Evolutionary conservation across 2,113 vertebrate genomes (phyloP).

Genomic region (Talpa occidentalis): DNA sequence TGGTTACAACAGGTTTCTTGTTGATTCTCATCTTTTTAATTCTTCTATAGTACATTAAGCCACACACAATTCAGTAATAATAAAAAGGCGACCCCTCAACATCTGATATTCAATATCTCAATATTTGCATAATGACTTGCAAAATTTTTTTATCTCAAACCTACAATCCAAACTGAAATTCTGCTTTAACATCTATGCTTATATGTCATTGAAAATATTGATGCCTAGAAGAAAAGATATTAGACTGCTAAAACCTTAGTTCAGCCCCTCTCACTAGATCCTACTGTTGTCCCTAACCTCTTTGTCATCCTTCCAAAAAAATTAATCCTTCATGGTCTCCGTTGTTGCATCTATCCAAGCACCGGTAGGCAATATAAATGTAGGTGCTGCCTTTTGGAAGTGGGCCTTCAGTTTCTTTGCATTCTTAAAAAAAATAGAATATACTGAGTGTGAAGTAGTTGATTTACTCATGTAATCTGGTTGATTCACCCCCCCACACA

Average conservation of each 20-base stretch:
- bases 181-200: not conserved
- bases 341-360: not conserved
- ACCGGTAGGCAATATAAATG: not conserved
- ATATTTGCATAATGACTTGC: constrained; percentile 2
- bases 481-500: not conserved
- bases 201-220: not conserved
- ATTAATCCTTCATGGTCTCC: not conserved
- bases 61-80: not conserved
- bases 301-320: not conserved
- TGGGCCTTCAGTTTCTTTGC: not conserved
- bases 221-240: not conserved
- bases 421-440: not conserved
- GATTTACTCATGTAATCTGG: not conserved
- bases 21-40: not conserved
- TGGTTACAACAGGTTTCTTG: not conserved
- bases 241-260: not conserved
- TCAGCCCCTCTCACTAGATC: not conserved
- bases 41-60: not conserved
- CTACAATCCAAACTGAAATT: not conserved
- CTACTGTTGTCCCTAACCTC: not conserved
- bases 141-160: not conserved
- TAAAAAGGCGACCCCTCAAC: not conserved
- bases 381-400: not conserved
- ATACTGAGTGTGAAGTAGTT: not conserved
- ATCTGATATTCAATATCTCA: not conserved